phyloP scores from a whole-genome alignment of 2,888 invertebrate genomes.

The Drosophila maculinotata region DNA sequence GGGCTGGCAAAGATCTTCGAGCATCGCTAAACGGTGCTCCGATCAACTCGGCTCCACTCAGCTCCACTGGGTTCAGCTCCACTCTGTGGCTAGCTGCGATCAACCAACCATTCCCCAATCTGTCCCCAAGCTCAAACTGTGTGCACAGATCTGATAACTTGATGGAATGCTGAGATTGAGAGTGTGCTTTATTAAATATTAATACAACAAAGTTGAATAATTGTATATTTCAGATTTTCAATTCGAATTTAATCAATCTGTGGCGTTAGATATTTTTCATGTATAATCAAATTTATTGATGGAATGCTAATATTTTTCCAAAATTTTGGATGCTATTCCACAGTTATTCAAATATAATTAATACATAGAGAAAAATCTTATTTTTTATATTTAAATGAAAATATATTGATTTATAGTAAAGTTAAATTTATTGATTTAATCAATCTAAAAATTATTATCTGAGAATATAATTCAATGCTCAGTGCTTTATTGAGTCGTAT shows the following conservation, averaged over 20 bases:
- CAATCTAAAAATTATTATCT: too few relatives aligned
- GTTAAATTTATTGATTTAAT: too few relatives aligned
- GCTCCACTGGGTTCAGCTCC: neutral
- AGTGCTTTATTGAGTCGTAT: too few relatives aligned
- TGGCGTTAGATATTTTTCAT: too few relatives aligned
- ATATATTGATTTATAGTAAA: too few relatives aligned
- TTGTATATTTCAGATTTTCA: neutral
- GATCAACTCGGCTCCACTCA: constrained; percentile 8
- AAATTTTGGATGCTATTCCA: too few relatives aligned
- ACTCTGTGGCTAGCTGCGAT: constrained; percentile 32
- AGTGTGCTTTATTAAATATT: constrained; percentile 33
- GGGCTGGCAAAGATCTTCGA: constrained; percentile 44
- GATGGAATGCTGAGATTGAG: constrained; percentile 32
- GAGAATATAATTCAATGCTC: too few relatives aligned
- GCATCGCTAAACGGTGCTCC: constrained; percentile 44
- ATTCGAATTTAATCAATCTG: neutral
- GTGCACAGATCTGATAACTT: constrained; percentile 41
- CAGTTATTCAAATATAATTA: too few relatives aligned
- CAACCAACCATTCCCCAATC: constrained; percentile 35
- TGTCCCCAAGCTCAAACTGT: constrained; percentile 13
- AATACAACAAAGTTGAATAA: constrained; percentile 27
- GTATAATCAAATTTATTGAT: too few relatives aligned
- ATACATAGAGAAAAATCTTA: too few relatives aligned
- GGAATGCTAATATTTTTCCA: too few relatives aligned
- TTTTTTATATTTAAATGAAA: too few relatives aligned